Base-by-base conservation (phyloP, 2,888 invertebrate genomes). In the Acrobasis suavella region DNA sequence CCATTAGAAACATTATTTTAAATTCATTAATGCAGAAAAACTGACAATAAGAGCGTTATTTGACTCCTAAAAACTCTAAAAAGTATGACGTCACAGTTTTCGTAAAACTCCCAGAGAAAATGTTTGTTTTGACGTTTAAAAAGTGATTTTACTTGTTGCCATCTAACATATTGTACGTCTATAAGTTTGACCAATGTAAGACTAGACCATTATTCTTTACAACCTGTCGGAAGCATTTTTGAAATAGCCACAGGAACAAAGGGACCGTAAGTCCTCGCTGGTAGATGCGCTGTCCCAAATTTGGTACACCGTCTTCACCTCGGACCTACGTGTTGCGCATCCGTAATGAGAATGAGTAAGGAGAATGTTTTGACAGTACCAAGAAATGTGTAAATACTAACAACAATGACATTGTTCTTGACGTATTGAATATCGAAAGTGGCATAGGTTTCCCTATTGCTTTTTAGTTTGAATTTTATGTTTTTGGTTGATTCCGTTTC, bases 231-330 rank as follows among this genome's bases (percentile, higher is more conserved):
- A 22, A 22, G 22, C 22, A 22, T 22, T 22, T 22, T 22, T 7
- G 8, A 2, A 32, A 32, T 8, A 32, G 7, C 12, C n/a, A 46
- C 46, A 46, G 46, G 46, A 46, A 46, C 46, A 46, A 46, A 46
- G 46, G 46, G n/a, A 12, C 52, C 52, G 52, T 32, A 9, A 52
- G 52, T 52, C 15, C 16, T 54, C 38, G 15, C 7, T 9, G 7
- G 15, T 38, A 37, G 38, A 38, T 38, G 37, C 15, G 38, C 16
- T 55, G 55, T 63, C 66, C 72, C 72, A 73, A 75, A 74, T 78
- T 74, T 70, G 72, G 72, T 63, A 62, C 60, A 62, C 69, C 67
- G 65, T 66, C 65, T 66, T 42, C 55, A 42, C 55, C 39, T 56
- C 42, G 55, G 8, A 37, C 10, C 38, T 58, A 22, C 58, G 50